Base-by-base conservation (phyloP, 2,888 invertebrate species). In the Chrysotoxum bicinctum region DNA sequence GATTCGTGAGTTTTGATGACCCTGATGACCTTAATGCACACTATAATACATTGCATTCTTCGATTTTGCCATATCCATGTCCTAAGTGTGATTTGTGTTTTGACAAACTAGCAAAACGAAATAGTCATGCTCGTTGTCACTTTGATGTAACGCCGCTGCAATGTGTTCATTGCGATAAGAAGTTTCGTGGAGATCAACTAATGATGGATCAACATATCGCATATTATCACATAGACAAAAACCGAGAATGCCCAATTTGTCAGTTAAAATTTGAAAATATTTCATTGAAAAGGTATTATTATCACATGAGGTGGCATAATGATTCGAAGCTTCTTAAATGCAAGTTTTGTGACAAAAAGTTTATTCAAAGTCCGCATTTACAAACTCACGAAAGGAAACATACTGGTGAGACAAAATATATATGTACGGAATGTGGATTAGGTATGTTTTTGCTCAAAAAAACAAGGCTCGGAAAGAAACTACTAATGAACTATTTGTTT, bases 331-430 rank as follows among this genome's bases (percentile, higher is more conserved):
- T 84, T 5, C 79, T 58, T n/a, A 84, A 79, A 23, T 84, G 84
- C 58, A 84, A 72, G 32, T 84, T 60, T 40, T 84, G 84, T 35
- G 72, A 84, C 0, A 84, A 80, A 32, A 84, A 84, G 12, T 84
- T 84, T n/a, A 72, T 84, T 26, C 84, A 84, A 32, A 8, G 48
- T 0, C 75, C 50, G 0, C 84, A 84, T 48, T 75, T 84, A 45
- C 40, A 60, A 5, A 26, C 40, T 9, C 84, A 84, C 19, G 79
- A 79, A 66, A 50, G 40, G 1, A 84, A 58, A 1, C 84, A 84
- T 37, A 60, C 60, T 5, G 60, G 54, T 0, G 75, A 79, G 30
- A 54, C 21, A 0, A 30, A 70, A 0, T 75, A 58, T 14, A 2
- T 66, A 16, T 84, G 84, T n/a, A 54, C 12, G 2, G 30, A 58